Evolutionary conservation across 2,797 vertebrate species (phyloP).

Genomic region (Fistularia commersonii): DNA sequence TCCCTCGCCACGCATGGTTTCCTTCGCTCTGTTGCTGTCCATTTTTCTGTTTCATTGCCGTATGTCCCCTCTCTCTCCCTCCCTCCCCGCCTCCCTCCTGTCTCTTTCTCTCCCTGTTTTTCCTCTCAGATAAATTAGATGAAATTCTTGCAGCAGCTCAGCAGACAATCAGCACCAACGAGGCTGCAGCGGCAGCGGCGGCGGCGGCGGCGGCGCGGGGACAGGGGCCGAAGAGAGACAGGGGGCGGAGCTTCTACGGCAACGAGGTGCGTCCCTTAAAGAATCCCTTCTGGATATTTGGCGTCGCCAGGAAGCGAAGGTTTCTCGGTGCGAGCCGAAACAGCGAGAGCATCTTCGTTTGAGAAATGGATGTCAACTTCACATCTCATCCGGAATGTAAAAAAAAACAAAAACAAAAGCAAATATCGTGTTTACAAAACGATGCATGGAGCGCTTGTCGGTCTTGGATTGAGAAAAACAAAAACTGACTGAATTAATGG

Average conservation of each 20-base stretch:
- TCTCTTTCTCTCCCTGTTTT: slow-evolving; percentile 28
- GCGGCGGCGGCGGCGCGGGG: slow-evolving; percentile 75
- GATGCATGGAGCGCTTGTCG: too few relatives aligned
- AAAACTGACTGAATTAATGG: too few relatives aligned
- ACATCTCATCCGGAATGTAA: too few relatives aligned
- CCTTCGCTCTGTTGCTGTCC: slow-evolving; percentile 34
- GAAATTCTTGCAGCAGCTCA: slow-evolving; percentile 94
- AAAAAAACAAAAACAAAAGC: too few relatives aligned
- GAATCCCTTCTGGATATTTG: background rate
- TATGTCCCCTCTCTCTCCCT: slow-evolving; percentile 30
- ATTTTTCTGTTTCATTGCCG: slow-evolving; percentile 57
- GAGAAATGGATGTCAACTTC: too few relatives aligned
- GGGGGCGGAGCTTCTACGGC: slow-evolving; percentile 70
- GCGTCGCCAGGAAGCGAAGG: too few relatives aligned
- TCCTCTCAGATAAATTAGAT: slow-evolving; percentile 87
- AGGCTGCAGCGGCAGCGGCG: slow-evolving; percentile 76
- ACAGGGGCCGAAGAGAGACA: slow-evolving; percentile 76
- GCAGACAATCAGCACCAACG: slow-evolving; percentile 90
- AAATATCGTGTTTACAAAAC: too few relatives aligned
- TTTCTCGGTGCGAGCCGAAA: too few relatives aligned
- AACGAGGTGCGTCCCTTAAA: slow-evolving; percentile 67
- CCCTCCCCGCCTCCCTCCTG: slow-evolving; percentile 24
- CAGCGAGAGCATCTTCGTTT: too few relatives aligned
- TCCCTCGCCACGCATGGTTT: slow-evolving; percentile 27
- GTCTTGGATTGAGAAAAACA: too few relatives aligned